phyloP scores from a whole-genome alignment of 2,797 vertebrate genomes.

The Acestrorhynchus altus region DNA sequence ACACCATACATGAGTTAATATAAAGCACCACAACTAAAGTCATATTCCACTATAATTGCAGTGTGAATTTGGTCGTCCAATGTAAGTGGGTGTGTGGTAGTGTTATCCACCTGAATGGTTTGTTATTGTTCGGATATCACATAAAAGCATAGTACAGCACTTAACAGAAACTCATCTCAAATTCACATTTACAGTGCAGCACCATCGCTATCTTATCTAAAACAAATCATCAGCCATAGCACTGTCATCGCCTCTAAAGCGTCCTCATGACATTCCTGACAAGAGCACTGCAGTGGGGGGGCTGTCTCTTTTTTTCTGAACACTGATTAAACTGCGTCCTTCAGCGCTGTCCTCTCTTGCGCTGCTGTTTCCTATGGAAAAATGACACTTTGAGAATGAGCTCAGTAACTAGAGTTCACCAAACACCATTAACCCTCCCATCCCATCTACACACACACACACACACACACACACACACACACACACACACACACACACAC shows the following conservation, averaged over 20 bases:
- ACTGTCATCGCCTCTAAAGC: conserved; percentile 54
- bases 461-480: conserved; percentile 3
- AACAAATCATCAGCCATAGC: not conserved
- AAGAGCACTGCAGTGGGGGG: conserved; percentile 23
- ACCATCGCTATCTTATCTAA: not conserved
- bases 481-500: not conserved
- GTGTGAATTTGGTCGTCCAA: no score
- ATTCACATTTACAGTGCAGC: conserved; percentile 17
- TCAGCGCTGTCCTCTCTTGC: conserved; percentile 47
- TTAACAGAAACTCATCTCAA: conserved; percentile 46
- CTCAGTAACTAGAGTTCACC: conserved; percentile 1
- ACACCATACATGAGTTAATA: no score
- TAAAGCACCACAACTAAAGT: no score
- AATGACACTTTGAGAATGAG: conserved; percentile 29
- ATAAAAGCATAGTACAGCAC: no score
- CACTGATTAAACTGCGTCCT: conserved; percentile 58
- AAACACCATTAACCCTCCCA: conserved; percentile 17
- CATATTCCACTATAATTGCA: no score
- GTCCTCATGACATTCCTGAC: conserved; percentile 48
- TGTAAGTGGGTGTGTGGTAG: no score
- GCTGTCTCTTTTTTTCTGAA: conserved; percentile 29
- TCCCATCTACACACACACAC: not conserved
- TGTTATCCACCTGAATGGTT: no score
- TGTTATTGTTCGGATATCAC: no score
- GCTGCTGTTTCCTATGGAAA: conserved; percentile 9